These are phyloP conservation scores for Xanthorhoe designata DNA, from an alignment of 2,888 invertebrate species.

Conservation along the genomic window DNA sequence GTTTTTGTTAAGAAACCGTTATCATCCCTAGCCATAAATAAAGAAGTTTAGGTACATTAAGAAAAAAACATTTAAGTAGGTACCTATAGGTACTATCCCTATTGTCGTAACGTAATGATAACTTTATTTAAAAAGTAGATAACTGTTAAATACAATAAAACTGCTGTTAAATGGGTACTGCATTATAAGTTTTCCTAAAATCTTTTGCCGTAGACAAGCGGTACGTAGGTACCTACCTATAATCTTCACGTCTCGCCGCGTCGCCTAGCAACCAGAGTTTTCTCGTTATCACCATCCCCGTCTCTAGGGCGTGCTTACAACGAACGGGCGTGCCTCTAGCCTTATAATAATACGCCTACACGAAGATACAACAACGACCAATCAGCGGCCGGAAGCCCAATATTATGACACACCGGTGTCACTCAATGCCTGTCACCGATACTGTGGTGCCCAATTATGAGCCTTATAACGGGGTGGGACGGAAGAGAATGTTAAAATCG, in stretches of 20 bases:
- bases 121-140: too few species aligned
- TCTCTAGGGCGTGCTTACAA: conserved; percentile 55
- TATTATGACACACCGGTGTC: conserved; percentile 77
- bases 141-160: too few species aligned
- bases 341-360: conserved; percentile 19
- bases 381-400: conserved; percentile 70
- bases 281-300: conserved; percentile 20
- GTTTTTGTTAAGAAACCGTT: too few species aligned
- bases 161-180: too few species aligned
- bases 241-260: conserved; percentile 9
- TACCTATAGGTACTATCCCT: too few species aligned
- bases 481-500: conserved; percentile 42
- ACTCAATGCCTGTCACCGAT: conserved; percentile 64
- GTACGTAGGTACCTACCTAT: background rate
- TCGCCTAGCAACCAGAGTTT: conserved; percentile 54
- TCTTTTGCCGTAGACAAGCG: too few species aligned
- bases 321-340: conserved; percentile 54
- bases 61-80: too few species aligned
- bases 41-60: too few species aligned
- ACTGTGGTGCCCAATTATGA: conserved; percentile 32
- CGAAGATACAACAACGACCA: conserved; percentile 53
- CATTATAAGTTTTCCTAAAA: too few species aligned
- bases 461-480: conserved; percentile 34
- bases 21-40: too few species aligned
- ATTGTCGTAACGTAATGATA: too few species aligned